These are phyloP conservation scores for Laothoe populi DNA, from an alignment of 2,888 invertebrate genomes.

Conservation along the genomic window DNA sequence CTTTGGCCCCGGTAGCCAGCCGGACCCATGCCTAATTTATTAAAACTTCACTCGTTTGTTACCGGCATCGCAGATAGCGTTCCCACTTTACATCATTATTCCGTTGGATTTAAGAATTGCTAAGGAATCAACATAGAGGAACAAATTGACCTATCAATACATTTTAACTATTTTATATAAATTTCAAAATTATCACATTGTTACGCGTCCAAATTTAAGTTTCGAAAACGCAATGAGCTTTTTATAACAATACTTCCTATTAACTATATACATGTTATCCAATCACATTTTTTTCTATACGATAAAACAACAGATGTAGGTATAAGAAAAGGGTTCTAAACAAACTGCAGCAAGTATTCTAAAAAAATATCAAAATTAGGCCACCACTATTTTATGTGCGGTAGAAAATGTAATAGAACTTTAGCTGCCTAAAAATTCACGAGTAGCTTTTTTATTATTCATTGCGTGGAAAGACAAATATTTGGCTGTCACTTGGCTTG, in stretches of 20 bases:
- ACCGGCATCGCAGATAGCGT: constrained; percentile 41
- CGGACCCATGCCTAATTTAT: constrained; percentile 74
- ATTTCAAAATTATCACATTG: too few species aligned
- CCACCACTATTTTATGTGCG: constrained; percentile 19
- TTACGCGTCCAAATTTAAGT: too few species aligned
- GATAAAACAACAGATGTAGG: too few species aligned
- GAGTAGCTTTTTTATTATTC: constrained; percentile 48
- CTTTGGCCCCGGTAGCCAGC: constrained; percentile 62
- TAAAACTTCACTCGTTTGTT: constrained; percentile 60
- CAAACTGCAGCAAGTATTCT: background rate
- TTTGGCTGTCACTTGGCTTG: constrained; percentile 41
- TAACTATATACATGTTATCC: too few species aligned
- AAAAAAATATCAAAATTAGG: constrained; percentile 8
- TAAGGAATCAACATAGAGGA: background rate
- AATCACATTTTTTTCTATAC: too few species aligned
- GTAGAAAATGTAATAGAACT: constrained; percentile 34
- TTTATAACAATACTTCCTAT: too few species aligned
- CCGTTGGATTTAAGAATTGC: constrained; percentile 29
- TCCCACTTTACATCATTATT: constrained; percentile 42
- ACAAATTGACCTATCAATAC: too few species aligned
- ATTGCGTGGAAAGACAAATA: constrained; percentile 49
- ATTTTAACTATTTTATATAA: too few species aligned
- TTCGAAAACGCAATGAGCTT: too few species aligned
- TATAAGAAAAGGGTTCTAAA: background rate
- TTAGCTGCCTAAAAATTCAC: constrained; percentile 36